A percentile compares a stretch with the other conserved stretches of the same genome.
These are phyloP conservation scores for Beroe forskalii DNA, from an alignment of 37 sponge, comb jelly and placozoan species.

Conservation along the genomic window DNA sequence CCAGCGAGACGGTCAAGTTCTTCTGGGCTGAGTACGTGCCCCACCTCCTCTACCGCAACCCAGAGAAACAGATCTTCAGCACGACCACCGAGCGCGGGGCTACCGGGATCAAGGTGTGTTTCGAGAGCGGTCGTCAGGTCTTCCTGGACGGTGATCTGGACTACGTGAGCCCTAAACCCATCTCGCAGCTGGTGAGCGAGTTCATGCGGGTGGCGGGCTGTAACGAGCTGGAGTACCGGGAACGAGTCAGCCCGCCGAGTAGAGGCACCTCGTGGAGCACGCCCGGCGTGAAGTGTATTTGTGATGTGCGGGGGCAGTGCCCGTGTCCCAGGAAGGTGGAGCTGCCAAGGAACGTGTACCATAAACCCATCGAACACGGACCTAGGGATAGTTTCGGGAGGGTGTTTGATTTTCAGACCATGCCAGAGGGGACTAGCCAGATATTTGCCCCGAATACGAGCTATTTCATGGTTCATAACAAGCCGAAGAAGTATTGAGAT, in stretches of 20 bases:
- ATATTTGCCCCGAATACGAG: not conserved
- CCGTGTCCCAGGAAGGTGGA: constrained; percentile 33
- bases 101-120: not conserved
- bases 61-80: constrained; percentile 28
- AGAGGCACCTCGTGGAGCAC: not conserved
- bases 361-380: not conserved
- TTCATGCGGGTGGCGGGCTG: constrained; percentile 35
- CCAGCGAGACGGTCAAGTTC: constrained; percentile 37
- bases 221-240: constrained; percentile 1
- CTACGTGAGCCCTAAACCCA: constrained; percentile 9
- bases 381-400: constrained; percentile 3
- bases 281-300: constrained; percentile 20
- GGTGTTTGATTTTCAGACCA: not conserved
- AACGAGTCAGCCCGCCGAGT: not conserved
- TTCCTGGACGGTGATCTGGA: not conserved
- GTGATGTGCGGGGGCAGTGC: constrained; percentile 50
- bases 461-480: constrained; percentile 1
- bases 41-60: constrained; percentile 49
- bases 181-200: constrained; percentile 8
- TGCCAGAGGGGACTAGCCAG: constrained; percentile 30
- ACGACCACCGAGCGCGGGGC: not conserved
- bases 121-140: not conserved
- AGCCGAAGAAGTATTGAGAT: constrained; percentile 39
- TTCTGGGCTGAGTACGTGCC: constrained; percentile 47
- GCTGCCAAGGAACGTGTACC: not conserved